A percentile compares a stretch with the other conserved stretches of the same genome.
phyloP scores from a whole-genome alignment of 92 coral and sea anemone species.

The Galaxea fascicularis region DNA sequence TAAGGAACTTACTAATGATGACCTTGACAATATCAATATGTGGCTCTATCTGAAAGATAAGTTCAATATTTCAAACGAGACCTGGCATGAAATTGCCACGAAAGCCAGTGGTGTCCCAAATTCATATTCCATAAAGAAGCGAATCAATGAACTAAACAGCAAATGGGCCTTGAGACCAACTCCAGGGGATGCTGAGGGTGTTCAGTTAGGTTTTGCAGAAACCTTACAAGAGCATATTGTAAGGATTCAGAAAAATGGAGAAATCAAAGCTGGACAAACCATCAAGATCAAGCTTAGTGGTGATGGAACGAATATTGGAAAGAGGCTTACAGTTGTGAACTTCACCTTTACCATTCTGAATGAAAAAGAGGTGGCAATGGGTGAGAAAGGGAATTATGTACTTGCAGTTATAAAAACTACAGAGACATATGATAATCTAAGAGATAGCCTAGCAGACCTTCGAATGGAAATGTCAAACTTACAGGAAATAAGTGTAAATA shows the following conservation, averaged over 20 bases:
- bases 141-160: slow-evolving; percentile 47
- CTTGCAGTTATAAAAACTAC: slow-evolving; percentile 55
- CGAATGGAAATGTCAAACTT: slow-evolving; percentile 62
- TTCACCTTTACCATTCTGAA: slow-evolving; percentile 58
- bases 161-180: slow-evolving; percentile 60
- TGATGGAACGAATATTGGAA: slow-evolving; percentile 65
- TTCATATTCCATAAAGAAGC: slow-evolving; percentile 28
- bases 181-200: slow-evolving; percentile 62
- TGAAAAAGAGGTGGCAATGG: slow-evolving; percentile 64
- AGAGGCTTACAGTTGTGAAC: slow-evolving; percentile 56
- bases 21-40: slow-evolving; percentile 57
- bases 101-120: slow-evolving; percentile 53
- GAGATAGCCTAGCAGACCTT: slow-evolving; percentile 62
- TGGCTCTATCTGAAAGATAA: slow-evolving; percentile 69
- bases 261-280: no score
- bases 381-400: slow-evolving; percentile 56
- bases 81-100: slow-evolving; percentile 75
- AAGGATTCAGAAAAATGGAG: not conserved
- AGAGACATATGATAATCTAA: slow-evolving; percentile 57
- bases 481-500: slow-evolving; percentile 53
- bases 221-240: slow-evolving; percentile 36
- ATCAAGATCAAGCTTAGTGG: slow-evolving; percentile 57
- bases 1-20: slow-evolving; percentile 38
- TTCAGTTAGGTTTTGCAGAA: slow-evolving; percentile 53
- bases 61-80: slow-evolving; percentile 59